These are phyloP conservation scores for Jordanella pulchra DNA, from an alignment of 2,797 vertebrate species.

Conservation along the genomic window DNA sequence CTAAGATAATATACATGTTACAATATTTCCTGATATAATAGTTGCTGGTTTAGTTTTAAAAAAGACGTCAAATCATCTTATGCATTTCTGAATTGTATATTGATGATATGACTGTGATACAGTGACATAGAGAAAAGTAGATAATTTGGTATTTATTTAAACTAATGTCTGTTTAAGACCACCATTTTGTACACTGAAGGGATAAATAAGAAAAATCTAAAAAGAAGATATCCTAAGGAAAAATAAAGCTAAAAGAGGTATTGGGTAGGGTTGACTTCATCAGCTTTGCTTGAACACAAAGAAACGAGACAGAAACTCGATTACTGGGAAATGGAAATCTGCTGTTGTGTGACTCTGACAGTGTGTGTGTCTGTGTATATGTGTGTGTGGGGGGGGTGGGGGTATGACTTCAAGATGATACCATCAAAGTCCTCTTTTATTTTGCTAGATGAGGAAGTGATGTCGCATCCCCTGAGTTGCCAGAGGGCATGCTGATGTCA, in stretches of 20 bases:
- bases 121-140: background rate
- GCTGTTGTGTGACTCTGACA: constrained; percentile 66
- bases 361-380: constrained; percentile 33
- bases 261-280: constrained; percentile 51
- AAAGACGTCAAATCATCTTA: background rate
- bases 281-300: constrained; percentile 71
- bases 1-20: background rate
- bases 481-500: constrained; percentile 74
- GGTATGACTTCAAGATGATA: constrained; percentile 68
- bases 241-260: constrained; percentile 8
- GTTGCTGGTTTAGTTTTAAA: background rate
- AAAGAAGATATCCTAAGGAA: constrained; percentile 28
- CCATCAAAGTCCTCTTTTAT: constrained; percentile 80
- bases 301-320: constrained; percentile 74
- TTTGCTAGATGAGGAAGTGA: constrained; percentile 77
- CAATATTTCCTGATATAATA: background rate
- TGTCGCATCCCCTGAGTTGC: constrained; percentile 59
- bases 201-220: constrained; percentile 50
- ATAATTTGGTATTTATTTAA: constrained; percentile 7
- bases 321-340: constrained; percentile 77
- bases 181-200: constrained; percentile 48
- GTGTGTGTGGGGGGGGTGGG: constrained; percentile 13
- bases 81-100: background rate
- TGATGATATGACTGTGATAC: too few relatives aligned
- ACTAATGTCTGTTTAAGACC: constrained; percentile 11